Evolutionary conservation across 2,888 invertebrate species (phyloP), one percentile per base, ranked within the genome.

Genomic region (Tuberolachnus salignus): DNA sequence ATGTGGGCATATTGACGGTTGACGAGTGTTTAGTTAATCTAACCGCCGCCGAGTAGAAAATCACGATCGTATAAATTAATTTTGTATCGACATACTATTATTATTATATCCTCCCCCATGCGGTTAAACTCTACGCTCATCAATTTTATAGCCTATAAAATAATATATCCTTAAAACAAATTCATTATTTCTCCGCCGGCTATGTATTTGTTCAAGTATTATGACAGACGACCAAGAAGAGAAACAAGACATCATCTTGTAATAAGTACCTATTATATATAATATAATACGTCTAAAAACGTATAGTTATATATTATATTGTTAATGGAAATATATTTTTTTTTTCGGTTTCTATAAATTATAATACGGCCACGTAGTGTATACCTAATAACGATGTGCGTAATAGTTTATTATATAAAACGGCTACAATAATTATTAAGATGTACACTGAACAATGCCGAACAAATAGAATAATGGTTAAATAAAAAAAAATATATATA

Each of bases 251-350:
- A 14, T 9, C 14, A 9, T 46, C 21, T 46, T 46, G n/a, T 44
- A 46, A 46, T 44, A 64, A 63, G 10, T 64, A 14, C 21, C 14
- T 14, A 14, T 4, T 14, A 59, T 26, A 14, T 8, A 34, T 61
- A 23, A 57, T 57, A n/a, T n/a, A n/a, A n/a, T n/a, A n/a, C n/a
- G n/a, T n/a, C n/a, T n/a, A 57, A 34, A 4, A 34, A 34, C 6
- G 34, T 34, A 34, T 34, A 34, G 34, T 57, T 57, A 23, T 21
- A 57, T 4, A 23, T 11, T 57, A 26, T 46, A 64, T 64, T 64
- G 44, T 64, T 64, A 46, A 64, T 64, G 23, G 19, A 46, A 64
- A 64, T 64, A 16, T 64, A 14, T 64, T 42, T 42, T 63, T 42
- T 63, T 34, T 34, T 34, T 34, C 34, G 34, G 34, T 34, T 34